Conservation (phyloP, 2,888 invertebrate species). For the Sphecodes monilicornis region DNA sequence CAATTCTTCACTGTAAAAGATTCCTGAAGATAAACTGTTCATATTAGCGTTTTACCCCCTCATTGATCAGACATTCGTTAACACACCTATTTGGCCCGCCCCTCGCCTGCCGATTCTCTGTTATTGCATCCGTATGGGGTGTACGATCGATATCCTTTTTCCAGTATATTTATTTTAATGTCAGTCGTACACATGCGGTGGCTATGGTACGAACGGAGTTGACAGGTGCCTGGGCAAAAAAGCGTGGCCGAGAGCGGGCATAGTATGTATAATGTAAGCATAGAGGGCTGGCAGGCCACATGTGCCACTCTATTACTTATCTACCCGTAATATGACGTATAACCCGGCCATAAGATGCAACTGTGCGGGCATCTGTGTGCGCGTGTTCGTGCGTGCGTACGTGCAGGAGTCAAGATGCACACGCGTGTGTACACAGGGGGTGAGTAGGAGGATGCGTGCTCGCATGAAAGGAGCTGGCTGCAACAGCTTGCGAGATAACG, state of each 20-base stretch:
- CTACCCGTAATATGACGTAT: constrained; percentile 79
- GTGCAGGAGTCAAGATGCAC: constrained; percentile 39
- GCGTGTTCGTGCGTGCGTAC: constrained; percentile 3
- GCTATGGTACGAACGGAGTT: constrained; percentile 80
- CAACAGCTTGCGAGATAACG: constrained; percentile 29
- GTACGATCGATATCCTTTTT: constrained; percentile 78
- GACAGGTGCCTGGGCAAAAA: constrained; percentile 83
- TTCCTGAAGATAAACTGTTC: background rate
- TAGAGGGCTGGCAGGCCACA: constrained; percentile 83
- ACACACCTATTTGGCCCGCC: constrained; percentile 50
- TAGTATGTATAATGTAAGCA: constrained; percentile 80
- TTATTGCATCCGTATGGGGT: constrained; percentile 78
- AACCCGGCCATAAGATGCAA: constrained; percentile 73
- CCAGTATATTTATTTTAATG: constrained; percentile 80
- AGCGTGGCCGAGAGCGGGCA: constrained; percentile 67
- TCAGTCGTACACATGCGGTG: constrained; percentile 77
- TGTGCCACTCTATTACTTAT: constrained; percentile 82
- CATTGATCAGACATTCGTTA: constrained; percentile 52
- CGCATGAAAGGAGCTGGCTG: constrained; percentile 29
- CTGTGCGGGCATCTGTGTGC: constrained; percentile 42
- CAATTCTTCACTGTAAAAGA: background rate
- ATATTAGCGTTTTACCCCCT: background rate
- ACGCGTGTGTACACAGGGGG: constrained; percentile 33
- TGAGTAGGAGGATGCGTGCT: constrained; percentile 42
- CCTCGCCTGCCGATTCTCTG: constrained; percentile 37